Percentiles rank a stretch among this genome's conserved stretches.
These are phyloP conservation scores for Bombus waltoni DNA, from an alignment of 1,140 invertebrate genomes.

Conservation along the genomic window DNA sequence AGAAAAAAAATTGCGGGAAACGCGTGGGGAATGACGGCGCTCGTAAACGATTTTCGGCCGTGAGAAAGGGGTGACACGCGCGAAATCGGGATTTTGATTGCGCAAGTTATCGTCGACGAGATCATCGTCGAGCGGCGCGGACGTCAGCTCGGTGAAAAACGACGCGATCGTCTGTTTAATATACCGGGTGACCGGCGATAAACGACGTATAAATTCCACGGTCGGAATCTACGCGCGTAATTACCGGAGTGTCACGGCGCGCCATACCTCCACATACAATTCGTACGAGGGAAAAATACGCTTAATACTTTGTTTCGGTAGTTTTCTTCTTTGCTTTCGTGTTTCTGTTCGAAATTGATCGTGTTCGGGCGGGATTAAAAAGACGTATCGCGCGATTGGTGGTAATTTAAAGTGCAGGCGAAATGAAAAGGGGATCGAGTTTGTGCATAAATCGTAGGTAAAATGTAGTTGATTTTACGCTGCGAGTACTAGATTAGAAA, in stretches of 20 bases:
- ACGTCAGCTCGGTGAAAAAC: conserved; percentile 35
- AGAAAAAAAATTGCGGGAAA: background rate
- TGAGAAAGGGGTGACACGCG: background rate
- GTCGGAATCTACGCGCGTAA: background rate
- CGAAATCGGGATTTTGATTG: conserved; percentile 44
- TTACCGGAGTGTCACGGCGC: background rate
- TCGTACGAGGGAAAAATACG: background rate
- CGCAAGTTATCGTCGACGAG: conserved; percentile 49
- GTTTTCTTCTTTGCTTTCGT: background rate
- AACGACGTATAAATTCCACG: conserved; percentile 18
- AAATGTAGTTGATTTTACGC: too few relatives aligned
- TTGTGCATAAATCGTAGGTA: background rate
- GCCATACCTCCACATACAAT: background rate
- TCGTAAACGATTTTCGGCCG: conserved; percentile 13
- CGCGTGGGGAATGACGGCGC: background rate
- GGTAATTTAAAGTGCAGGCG: background rate
- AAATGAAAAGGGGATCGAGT: background rate
- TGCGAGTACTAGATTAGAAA: too few relatives aligned
- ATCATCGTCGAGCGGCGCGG: conserved; percentile 34
- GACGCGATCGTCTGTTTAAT: conserved; percentile 26
- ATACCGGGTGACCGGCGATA: conserved; percentile 33
- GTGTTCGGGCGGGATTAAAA: background rate
- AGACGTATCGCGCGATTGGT: background rate
- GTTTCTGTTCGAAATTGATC: background rate
- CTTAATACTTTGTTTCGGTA: background rate